phyloP scores from a whole-genome alignment of 1,140 invertebrate species.

The Sminthurides bifidus region DNA sequence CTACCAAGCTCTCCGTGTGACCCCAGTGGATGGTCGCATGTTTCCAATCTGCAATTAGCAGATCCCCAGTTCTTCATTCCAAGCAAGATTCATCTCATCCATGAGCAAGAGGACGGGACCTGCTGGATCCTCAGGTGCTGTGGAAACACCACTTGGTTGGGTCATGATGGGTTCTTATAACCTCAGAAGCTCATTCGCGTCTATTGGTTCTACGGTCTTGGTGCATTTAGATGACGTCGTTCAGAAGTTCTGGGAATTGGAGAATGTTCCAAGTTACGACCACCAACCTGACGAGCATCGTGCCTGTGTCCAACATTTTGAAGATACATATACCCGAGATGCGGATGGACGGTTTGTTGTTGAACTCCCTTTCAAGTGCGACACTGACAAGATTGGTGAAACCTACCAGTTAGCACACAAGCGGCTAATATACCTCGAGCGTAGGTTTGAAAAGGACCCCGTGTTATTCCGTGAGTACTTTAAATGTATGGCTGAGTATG shows the following conservation, averaged over 20 bases:
- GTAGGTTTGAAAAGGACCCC: slow-evolving; percentile 19
- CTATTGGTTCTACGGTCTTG: too few species aligned
- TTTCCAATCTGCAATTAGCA: too few species aligned
- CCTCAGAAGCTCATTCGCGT: too few species aligned
- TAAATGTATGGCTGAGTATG: slow-evolving; percentile 33
- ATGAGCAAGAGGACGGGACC: too few species aligned
- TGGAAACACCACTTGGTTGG: too few species aligned
- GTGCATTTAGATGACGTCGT: too few species aligned
- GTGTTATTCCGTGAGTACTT: slow-evolving; percentile 24
- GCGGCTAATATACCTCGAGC: slow-evolving; percentile 26
- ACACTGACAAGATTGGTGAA: slow-evolving; percentile 8
- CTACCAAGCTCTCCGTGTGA: too few species aligned
- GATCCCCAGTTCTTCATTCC: too few species aligned
- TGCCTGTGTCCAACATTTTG: slow-evolving; percentile 31
- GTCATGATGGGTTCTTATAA: too few species aligned
- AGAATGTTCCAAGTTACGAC: slow-evolving; percentile 16
- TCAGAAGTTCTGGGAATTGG: slow-evolving; percentile 36
- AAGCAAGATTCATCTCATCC: too few species aligned
- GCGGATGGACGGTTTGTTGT: slow-evolving; percentile 29
- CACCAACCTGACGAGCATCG: slow-evolving; percentile 18
- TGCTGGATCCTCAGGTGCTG: too few species aligned
- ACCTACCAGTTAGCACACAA: slow-evolving; percentile 21
- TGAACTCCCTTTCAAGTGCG: slow-evolving; percentile 29
- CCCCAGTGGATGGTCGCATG: too few species aligned
- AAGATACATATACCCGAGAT: slow-evolving; percentile 17